phyloP scores from a whole-genome alignment of 1,140 invertebrate genomes.

The Conus betulinus region DNA sequence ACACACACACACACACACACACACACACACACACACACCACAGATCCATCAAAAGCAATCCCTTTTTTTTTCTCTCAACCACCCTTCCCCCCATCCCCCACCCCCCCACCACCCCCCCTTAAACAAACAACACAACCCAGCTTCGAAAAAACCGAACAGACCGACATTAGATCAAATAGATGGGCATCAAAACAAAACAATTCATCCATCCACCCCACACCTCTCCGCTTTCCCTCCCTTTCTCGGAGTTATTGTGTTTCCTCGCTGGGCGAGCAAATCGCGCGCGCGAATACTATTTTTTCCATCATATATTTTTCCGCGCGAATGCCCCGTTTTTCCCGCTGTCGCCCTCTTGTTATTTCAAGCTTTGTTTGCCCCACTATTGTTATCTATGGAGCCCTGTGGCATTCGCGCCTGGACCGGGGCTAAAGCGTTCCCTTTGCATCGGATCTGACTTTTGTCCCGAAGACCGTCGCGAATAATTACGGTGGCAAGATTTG shows the following conservation, averaged over 20 bases:
- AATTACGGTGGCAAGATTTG: constrained; percentile 6
- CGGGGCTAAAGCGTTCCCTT: not conserved
- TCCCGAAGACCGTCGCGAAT: not conserved
- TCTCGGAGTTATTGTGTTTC: not conserved
- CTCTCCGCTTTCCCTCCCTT: not conserved
- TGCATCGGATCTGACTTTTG: constrained; percentile 13
- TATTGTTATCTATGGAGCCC: constrained; percentile 9
- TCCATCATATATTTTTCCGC: constrained; percentile 22
- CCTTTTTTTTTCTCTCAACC: too few species aligned
- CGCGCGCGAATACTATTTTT: constrained; percentile 19
- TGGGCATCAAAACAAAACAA: constrained; percentile 18
- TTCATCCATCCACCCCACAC: not conserved
- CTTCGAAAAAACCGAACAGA: not conserved
- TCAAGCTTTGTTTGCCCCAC: not conserved
- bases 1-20: too few species aligned
- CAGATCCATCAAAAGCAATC: too few species aligned
- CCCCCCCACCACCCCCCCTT: too few species aligned
- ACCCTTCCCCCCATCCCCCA: too few species aligned
- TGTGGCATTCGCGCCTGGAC: not conserved
- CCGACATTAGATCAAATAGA: constrained; percentile 10
- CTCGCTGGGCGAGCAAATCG: constrained; percentile 1
- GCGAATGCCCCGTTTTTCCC: not conserved
- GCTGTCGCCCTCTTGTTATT: not conserved
- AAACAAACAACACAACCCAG: too few species aligned
- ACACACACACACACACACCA: too few species aligned